These are phyloP conservation scores for Aromia moschata DNA, from an alignment of 2,888 invertebrate species.

Conservation along the genomic window DNA sequence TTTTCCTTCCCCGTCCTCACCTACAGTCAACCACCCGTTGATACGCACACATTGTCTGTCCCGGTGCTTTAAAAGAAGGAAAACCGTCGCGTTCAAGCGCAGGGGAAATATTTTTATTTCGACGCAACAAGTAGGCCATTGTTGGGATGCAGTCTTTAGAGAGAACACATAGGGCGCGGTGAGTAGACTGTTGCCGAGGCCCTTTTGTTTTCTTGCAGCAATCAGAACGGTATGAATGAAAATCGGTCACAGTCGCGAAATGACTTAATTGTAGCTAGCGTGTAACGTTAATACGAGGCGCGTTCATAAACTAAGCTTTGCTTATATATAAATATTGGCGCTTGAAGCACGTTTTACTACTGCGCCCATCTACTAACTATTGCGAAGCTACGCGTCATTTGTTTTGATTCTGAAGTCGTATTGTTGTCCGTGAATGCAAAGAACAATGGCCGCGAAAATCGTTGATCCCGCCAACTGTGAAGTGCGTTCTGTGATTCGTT, in stretches of 20 bases:
- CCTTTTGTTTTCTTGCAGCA: conserved; percentile 11
- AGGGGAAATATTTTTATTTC: conserved; percentile 27
- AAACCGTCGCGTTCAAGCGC: conserved; percentile 22
- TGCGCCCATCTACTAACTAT: too few relatives aligned
- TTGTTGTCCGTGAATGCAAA: too few relatives aligned
- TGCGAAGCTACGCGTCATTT: too few relatives aligned
- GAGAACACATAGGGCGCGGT: conserved; percentile 11
- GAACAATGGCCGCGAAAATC: too few relatives aligned
- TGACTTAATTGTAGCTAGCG: neutral
- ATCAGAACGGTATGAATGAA: neutral
- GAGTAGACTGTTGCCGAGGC: conserved; percentile 11
- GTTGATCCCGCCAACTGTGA: too few relatives aligned
- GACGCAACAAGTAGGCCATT: conserved; percentile 26
- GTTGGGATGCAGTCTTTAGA: conserved; percentile 19
- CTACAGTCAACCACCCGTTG: conserved; percentile 24
- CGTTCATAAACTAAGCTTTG: too few relatives aligned
- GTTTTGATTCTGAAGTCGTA: too few relatives aligned
- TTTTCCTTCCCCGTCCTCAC: conserved; percentile 19
- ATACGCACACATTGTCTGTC: conserved; percentile 17
- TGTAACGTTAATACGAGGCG: too few relatives aligned
- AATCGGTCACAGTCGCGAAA: neutral
- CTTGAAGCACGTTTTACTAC: too few relatives aligned
- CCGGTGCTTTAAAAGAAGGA: conserved; percentile 14
- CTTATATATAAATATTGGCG: too few relatives aligned
- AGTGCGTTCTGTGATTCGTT: too few relatives aligned